Conservation (phyloP, 2,113 vertebrate species). For the Trachemys scripta region DNA sequence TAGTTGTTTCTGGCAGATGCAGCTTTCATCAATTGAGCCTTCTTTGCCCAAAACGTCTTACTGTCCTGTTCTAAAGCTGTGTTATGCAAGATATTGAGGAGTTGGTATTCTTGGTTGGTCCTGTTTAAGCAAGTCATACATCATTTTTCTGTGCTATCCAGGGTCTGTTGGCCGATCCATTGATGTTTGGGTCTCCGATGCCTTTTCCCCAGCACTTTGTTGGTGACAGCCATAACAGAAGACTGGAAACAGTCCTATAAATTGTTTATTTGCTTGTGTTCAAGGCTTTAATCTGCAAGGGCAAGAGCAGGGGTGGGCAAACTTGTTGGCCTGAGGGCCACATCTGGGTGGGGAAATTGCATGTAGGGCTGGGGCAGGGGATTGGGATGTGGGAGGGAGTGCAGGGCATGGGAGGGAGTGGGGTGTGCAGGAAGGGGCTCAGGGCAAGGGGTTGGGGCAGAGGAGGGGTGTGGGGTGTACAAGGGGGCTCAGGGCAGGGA, state of each 20-base stretch:
- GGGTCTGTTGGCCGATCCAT: not conserved
- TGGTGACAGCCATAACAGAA: not conserved
- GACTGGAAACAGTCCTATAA: not conserved
- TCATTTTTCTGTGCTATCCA: not conserved
- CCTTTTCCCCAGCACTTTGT: not conserved
- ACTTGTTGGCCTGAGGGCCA: too few relatives aligned
- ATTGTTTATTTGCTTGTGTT: not conserved
- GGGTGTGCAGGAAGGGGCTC: too few relatives aligned
- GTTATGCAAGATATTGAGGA: not conserved
- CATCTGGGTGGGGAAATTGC: too few relatives aligned
- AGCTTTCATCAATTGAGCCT: not conserved
- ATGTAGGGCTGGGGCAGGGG: too few relatives aligned
- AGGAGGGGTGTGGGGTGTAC: too few relatives aligned
- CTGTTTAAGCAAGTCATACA: not conserved
- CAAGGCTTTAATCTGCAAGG: not conserved
- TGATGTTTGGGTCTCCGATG: not conserved
- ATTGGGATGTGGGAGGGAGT: too few relatives aligned
- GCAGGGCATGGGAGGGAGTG: too few relatives aligned
- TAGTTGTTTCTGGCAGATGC: not conserved
- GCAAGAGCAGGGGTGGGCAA: not conserved
- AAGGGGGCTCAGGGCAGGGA: too few relatives aligned
- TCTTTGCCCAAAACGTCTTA: not conserved
- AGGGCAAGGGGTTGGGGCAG: too few relatives aligned
- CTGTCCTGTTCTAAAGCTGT: not conserved
- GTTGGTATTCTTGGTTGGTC: not conserved